These are phyloP conservation scores for Cololabis saira DNA, from an alignment of 2,113 vertebrate genomes.

Conservation along the genomic window DNA sequence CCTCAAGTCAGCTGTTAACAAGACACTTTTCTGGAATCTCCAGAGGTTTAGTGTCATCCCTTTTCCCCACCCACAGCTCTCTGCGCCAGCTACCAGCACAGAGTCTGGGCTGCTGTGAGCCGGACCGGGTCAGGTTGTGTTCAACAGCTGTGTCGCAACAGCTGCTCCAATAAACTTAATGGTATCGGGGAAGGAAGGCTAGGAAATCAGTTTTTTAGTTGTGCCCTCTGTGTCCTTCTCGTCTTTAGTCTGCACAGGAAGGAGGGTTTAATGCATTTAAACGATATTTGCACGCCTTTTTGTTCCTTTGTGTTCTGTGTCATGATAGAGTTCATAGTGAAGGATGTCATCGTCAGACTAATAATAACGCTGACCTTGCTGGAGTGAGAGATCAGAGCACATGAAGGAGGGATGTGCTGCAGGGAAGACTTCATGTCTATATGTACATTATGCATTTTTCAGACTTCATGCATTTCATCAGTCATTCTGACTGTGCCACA, in stretches of 20 bases:
- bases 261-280: neutral
- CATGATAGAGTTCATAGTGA: constrained; percentile 43
- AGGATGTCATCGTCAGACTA: constrained; percentile 53
- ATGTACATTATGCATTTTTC: neutral
- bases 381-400: constrained; percentile 46
- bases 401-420: constrained; percentile 26
- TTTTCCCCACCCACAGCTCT: constrained; percentile 19
- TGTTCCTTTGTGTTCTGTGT: constrained; percentile 8
- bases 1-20: constrained; percentile 4
- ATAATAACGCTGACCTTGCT: constrained; percentile 66
- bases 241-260: neutral
- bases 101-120: constrained; percentile 6
- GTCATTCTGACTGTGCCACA: constrained; percentile 28
- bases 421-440: neutral
- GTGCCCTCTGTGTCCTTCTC: neutral
- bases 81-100: constrained; percentile 55
- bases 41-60: constrained; percentile 57
- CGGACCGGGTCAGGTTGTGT: constrained; percentile 13
- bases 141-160: neutral
- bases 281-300: neutral
- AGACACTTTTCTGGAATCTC: constrained; percentile 52
- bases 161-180: neutral
- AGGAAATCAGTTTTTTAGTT: neutral
- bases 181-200: neutral
- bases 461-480: neutral